These are phyloP conservation scores for Empidonax alnorum DNA, from an alignment of 2,113 vertebrate genomes.

Conservation along the genomic window DNA sequence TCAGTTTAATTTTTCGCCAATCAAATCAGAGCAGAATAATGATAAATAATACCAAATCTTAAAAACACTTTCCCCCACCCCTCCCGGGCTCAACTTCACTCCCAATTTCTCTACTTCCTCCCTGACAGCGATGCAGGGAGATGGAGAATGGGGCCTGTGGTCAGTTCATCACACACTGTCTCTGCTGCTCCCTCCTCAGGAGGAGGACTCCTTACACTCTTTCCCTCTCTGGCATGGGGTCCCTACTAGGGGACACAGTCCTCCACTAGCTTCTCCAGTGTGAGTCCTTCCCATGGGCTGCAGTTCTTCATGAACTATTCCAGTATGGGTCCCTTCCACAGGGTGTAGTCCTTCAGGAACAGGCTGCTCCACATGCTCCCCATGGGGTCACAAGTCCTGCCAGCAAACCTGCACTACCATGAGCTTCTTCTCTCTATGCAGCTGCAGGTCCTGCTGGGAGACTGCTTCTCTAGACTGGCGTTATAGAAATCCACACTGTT, in stretches of 20 bases:
- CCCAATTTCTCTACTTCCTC: neutral
- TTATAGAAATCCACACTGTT: neutral
- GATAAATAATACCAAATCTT: neutral
- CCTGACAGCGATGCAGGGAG: too few species aligned
- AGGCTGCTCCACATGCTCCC: neutral
- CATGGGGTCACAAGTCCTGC: neutral
- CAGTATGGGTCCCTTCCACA: too few species aligned
- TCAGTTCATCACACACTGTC: neutral
- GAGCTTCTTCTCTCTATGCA: neutral
- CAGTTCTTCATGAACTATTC: neutral
- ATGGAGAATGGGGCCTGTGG: neutral
- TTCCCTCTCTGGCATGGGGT: fast-evolving
- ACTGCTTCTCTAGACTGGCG: neutral
- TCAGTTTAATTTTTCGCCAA: neutral
- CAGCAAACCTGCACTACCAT: neutral
- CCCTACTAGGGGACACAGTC: neutral
- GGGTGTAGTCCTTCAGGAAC: neutral
- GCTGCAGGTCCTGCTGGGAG: neutral
- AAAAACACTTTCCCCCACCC: neutral
- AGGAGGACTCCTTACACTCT: neutral
- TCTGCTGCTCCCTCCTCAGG: neutral
- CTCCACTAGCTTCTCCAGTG: neutral
- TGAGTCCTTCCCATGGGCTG: neutral
- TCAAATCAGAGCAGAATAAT: neutral
- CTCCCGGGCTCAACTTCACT: neutral